phyloP scores from a whole-genome alignment of 2,113 vertebrate species.

The Charina bottae region DNA sequence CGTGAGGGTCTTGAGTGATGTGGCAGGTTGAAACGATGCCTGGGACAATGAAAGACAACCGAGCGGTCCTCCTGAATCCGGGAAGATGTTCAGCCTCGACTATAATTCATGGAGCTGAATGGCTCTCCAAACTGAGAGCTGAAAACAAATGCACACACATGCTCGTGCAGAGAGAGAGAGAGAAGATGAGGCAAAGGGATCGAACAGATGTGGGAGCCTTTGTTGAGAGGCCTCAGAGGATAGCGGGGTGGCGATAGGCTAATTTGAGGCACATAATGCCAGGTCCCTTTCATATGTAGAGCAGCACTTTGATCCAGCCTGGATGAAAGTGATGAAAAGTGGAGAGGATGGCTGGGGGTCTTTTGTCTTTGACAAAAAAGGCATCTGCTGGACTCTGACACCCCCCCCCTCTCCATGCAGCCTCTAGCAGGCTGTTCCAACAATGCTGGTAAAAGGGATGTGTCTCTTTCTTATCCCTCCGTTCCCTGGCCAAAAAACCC shows the following conservation, averaged over 20 bases:
- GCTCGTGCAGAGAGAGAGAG: slow-evolving; percentile 24
- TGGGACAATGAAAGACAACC: slow-evolving; percentile 61
- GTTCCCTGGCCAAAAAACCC: neutral
- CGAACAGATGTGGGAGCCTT: slow-evolving; percentile 77
- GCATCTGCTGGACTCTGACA: slow-evolving; percentile 84
- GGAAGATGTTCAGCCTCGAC: slow-evolving; percentile 62
- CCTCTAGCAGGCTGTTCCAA: slow-evolving; percentile 61
- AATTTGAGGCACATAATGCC: slow-evolving; percentile 75
- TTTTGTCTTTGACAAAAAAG: slow-evolving; percentile 90
- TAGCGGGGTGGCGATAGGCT: slow-evolving; percentile 73
- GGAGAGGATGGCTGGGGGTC: slow-evolving; percentile 72
- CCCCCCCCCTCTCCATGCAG: slow-evolving; percentile 67
- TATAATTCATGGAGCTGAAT: slow-evolving; percentile 85
- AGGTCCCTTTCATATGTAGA: slow-evolving; percentile 81
- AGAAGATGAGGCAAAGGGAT: slow-evolving; percentile 69
- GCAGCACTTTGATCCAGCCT: slow-evolving; percentile 75
- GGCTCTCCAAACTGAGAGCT: slow-evolving; percentile 68
- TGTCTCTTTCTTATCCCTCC: slow-evolving; percentile 66
- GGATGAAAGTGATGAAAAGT: slow-evolving; percentile 78
- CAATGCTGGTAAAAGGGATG: slow-evolving; percentile 75
- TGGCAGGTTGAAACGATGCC: slow-evolving; percentile 32
- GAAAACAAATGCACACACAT: slow-evolving; percentile 22
- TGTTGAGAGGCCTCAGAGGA: slow-evolving; percentile 71
- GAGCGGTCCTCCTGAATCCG: slow-evolving; percentile 54
- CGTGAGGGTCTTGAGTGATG: slow-evolving; percentile 54